These are phyloP conservation scores for Ephestia elutella DNA, from an alignment of 1,140 invertebrate genomes.

Conservation along the genomic window DNA sequence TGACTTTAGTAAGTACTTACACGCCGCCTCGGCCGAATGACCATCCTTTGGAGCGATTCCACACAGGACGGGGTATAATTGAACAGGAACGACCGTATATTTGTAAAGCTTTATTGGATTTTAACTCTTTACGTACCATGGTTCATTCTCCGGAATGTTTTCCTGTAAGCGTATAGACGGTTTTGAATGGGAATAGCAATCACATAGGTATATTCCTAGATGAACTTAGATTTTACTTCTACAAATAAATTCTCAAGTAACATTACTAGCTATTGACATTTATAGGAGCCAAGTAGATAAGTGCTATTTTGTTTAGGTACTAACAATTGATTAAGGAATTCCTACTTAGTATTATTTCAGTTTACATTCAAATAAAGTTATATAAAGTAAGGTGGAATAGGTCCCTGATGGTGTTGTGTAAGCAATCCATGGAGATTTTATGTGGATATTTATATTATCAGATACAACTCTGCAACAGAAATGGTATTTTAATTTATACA, in stretches of 20 bases:
- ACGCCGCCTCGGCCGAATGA: constrained; percentile 40
- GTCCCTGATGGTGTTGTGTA: too few relatives aligned
- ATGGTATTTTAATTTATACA: too few relatives aligned
- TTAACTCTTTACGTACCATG: neutral
- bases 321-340: too few relatives aligned
- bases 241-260: neutral
- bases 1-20: constrained; percentile 41
- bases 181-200: neutral
- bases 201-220: neutral
- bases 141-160: neutral
- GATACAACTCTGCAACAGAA: too few relatives aligned
- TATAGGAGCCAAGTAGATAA: too few relatives aligned
- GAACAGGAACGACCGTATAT: constrained; percentile 4
- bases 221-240: constrained; percentile 1
- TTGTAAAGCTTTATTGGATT: constrained; percentile 5
- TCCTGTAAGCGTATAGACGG: neutral
- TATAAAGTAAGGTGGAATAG: too few relatives aligned
- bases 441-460: too few relatives aligned
- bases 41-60: constrained; percentile 38
- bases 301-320: too few relatives aligned
- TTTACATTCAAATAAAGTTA: neutral
- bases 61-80: constrained; percentile 29
- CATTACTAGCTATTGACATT: neutral
- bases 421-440: too few relatives aligned
- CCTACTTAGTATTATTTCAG: too few relatives aligned